phyloP scores from a whole-genome alignment of 2,113 vertebrate species.

The Indicator maculatus region DNA sequence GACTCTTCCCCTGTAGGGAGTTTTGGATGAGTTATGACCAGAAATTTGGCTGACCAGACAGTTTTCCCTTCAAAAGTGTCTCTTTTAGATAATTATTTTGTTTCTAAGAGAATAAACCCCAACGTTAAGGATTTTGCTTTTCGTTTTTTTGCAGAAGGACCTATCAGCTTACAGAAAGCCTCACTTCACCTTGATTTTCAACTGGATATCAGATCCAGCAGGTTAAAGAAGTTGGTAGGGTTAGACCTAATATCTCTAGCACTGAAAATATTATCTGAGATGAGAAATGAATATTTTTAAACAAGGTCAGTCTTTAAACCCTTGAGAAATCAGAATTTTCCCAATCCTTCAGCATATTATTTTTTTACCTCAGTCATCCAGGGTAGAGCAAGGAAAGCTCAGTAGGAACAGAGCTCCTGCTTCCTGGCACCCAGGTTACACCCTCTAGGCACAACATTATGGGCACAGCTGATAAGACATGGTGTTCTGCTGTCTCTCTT shows the following conservation, averaged over 20 bases:
- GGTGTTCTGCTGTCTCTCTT: background rate
- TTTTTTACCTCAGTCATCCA: background rate
- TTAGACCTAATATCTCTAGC: background rate
- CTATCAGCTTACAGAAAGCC: background rate
- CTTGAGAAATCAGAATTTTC: background rate
- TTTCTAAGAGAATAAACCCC: background rate
- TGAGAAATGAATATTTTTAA: background rate
- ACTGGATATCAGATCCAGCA: background rate
- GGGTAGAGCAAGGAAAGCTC: background rate
- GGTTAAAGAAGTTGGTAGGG: background rate
- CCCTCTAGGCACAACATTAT: background rate
- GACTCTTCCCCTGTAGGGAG: background rate
- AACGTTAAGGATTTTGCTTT: background rate
- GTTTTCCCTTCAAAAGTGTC: background rate
- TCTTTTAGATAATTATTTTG: background rate
- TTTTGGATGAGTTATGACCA: background rate
- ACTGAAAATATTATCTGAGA: background rate
- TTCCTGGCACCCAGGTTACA: background rate
- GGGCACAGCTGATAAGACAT: background rate
- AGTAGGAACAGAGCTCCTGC: background rate
- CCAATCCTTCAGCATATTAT: background rate
- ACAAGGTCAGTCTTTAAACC: background rate
- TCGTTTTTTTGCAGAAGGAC: background rate
- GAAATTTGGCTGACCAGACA: background rate
- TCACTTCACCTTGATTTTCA: background rate